phyloP scores from a whole-genome alignment of 2,113 vertebrate species.

The human region DNA sequence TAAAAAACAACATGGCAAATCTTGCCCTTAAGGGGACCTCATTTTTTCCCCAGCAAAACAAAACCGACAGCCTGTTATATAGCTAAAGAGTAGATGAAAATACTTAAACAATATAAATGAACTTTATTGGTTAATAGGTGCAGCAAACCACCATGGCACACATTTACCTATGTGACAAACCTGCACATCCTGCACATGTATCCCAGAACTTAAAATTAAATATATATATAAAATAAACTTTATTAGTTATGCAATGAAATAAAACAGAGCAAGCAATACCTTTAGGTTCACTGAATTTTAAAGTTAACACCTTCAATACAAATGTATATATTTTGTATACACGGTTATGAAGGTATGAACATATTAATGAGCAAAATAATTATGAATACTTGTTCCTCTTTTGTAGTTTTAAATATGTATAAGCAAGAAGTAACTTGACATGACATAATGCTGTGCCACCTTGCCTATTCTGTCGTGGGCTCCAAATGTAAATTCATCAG shows the following conservation, averaged over 20 bases:
- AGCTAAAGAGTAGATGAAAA: neutral
- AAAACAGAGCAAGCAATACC: neutral
- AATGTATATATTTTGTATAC: neutral
- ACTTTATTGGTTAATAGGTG: neutral
- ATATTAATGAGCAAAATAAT: neutral
- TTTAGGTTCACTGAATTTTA: neutral
- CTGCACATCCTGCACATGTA: too few species aligned
- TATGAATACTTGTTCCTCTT: neutral
- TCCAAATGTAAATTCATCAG: neutral
- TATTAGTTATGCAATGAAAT: neutral
- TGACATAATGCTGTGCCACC: neutral
- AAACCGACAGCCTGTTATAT: neutral
- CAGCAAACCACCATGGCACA: too few species aligned
- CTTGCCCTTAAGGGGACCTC: neutral
- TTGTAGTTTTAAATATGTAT: neutral
- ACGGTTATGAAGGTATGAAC: neutral
- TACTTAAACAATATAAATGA: neutral
- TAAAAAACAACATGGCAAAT: neutral
- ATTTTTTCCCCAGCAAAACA: neutral
- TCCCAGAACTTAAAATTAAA: too few species aligned
- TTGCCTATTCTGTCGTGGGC: neutral
- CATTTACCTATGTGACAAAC: too few species aligned
- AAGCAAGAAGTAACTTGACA: neutral
- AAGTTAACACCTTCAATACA: neutral
- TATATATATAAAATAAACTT: neutral